Evolutionary conservation across 2,797 vertebrate species (phyloP).

Genomic region (Ceryle rudis): DNA sequence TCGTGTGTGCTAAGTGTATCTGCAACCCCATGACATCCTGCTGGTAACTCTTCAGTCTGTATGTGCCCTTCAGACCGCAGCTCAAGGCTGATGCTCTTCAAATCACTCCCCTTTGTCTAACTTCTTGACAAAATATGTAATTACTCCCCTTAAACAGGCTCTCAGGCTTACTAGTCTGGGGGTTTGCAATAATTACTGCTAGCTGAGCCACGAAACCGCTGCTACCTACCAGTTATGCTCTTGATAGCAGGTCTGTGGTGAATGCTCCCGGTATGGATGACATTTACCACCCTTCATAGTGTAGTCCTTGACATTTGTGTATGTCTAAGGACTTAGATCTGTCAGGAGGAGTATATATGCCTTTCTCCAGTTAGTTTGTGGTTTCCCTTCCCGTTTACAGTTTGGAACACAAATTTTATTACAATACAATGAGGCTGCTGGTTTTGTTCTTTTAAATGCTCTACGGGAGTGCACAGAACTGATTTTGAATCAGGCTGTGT

Average conservation of each 20-base stretch:
- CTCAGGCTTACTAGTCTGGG: neutral
- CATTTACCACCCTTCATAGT: neutral
- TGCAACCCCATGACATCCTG: neutral
- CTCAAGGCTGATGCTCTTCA: conserved; percentile 19
- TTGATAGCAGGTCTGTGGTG: neutral
- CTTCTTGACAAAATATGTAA: neutral
- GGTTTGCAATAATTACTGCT: neutral
- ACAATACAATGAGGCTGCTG: neutral
- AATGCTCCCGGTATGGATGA: neutral
- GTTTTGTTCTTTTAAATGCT: conserved; percentile 16
- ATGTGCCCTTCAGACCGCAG: neutral
- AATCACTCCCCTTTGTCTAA: conserved; percentile 6
- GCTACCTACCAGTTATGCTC: neutral
- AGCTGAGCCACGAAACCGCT: neutral
- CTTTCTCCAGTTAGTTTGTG: neutral
- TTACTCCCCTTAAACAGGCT: conserved; percentile 1
- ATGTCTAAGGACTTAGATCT: neutral
- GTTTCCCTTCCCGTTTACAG: neutral
- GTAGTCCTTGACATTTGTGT: neutral
- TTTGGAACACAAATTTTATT: neutral
- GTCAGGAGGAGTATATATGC: neutral
- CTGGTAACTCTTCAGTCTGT: neutral
- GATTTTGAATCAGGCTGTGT: neutral
- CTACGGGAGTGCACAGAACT: conserved; percentile 8
- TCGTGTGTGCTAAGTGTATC: neutral